These are phyloP conservation scores for Tryphoninae sp. DNA, from an alignment of 2,888 invertebrate genomes.

Conservation along the genomic window DNA sequence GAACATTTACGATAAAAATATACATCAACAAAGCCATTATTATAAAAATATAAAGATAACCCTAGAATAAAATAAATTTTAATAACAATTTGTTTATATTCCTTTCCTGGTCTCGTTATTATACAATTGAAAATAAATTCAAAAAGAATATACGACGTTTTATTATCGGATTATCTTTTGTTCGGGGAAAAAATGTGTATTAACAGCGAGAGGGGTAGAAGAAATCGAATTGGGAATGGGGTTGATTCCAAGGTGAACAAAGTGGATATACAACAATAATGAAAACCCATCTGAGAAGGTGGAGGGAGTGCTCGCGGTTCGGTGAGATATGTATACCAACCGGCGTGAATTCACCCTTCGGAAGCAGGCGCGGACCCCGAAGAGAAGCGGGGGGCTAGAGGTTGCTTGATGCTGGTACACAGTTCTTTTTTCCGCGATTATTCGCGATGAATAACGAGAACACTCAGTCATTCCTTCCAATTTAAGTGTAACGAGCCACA, in stretches of 20 bases:
- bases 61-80: too few relatives aligned
- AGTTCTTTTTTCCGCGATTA: conserved; percentile 77
- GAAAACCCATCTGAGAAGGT: conserved; percentile 14
- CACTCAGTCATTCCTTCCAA: conserved; percentile 81
- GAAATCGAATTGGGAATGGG: conserved; percentile 41
- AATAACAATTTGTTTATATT: too few relatives aligned
- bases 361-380: conserved; percentile 41
- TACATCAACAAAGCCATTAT: too few relatives aligned
- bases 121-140: too few relatives aligned
- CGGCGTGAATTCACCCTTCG: conserved; percentile 63
- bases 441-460: conserved; percentile 80
- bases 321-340: conserved; percentile 49
- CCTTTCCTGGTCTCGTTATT: too few relatives aligned
- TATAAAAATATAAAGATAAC: too few relatives aligned
- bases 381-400: conserved; percentile 14
- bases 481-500: conserved; percentile 81
- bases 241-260: conserved; percentile 56
- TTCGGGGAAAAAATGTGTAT: conserved; percentile 19
- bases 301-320: background rate
- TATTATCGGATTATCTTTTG: conserved; percentile 4
- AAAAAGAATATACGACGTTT: background rate
- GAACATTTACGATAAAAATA: too few relatives aligned
- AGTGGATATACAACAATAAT: conserved; percentile 58
- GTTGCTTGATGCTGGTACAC: conserved; percentile 44
- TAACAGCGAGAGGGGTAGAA: background rate